These are phyloP conservation scores for Thereva nobilitata DNA, from an alignment of 2,888 invertebrate species.

Conservation along the genomic window DNA sequence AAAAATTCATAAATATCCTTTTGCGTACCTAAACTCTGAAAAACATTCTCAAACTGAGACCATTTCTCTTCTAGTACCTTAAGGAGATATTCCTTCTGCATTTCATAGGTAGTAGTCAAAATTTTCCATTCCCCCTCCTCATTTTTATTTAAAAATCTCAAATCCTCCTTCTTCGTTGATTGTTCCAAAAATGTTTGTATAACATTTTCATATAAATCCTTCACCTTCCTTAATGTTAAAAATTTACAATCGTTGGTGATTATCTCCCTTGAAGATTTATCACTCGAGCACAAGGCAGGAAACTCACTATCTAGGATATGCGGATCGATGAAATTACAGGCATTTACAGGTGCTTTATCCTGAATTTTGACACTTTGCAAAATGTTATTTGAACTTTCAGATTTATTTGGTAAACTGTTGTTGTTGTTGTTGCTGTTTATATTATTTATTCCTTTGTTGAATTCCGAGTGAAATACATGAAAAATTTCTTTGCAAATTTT, in stretches of 20 bases:
- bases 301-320: constrained; percentile 21
- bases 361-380: background rate
- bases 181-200: background rate
- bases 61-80: constrained; percentile 25
- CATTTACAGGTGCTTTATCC: constrained; percentile 4
- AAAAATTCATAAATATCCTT: constrained; percentile 1
- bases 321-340: constrained; percentile 28
- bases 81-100: constrained; percentile 22
- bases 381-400: background rate
- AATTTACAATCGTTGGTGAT: background rate
- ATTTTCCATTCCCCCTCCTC: constrained; percentile 12
- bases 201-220: constrained; percentile 13
- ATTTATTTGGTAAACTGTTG: background rate
- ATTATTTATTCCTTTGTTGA: background rate
- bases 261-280: background rate
- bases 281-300: constrained; percentile 7
- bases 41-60: constrained; percentile 8
- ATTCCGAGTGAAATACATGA: constrained; percentile 7
- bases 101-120: constrained; percentile 20
- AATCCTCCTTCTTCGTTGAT: background rate
- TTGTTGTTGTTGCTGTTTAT: constrained; percentile 4
- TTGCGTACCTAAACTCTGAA: constrained; percentile 1
- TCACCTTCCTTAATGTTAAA: constrained; percentile 1
- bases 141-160: constrained; percentile 7
- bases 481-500: constrained; percentile 16